These are phyloP conservation scores for Euphydryas editha DNA, from an alignment of 2,888 invertebrate species.

Conservation along the genomic window DNA sequence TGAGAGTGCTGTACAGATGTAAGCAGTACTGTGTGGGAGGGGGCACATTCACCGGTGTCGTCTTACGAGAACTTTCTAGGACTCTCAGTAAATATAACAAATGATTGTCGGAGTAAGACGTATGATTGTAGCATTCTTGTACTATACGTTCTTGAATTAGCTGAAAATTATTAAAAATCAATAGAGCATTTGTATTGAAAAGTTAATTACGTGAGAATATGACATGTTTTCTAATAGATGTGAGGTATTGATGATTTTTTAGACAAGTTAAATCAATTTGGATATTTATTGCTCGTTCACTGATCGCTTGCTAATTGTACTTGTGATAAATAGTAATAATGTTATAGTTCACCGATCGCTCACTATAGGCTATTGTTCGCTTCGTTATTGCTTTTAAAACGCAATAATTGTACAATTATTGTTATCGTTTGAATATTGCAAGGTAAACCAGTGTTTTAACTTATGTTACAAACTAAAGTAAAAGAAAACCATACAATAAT, in stretches of 20 bases:
- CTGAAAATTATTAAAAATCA: constrained; percentile 46
- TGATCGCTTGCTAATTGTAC: too few species aligned
- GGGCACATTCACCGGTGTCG: constrained; percentile 51
- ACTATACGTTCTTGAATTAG: constrained; percentile 66
- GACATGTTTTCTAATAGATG: background rate
- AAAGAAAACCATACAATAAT: background rate
- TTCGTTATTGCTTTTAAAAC: too few species aligned
- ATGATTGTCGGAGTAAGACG: constrained; percentile 44
- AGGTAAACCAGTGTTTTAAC: background rate
- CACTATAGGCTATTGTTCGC: too few species aligned
- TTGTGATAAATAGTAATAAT: too few species aligned
- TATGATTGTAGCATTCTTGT: constrained; percentile 58
- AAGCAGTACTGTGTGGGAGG: constrained; percentile 74
- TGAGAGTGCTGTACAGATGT: constrained; percentile 59
- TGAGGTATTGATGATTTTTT: too few species aligned
- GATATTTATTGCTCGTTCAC: too few species aligned
- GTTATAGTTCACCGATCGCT: too few species aligned
- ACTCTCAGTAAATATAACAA: constrained; percentile 51
- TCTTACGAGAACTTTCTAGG: constrained; percentile 59
- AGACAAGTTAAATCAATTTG: too few species aligned
- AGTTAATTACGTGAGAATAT: background rate
- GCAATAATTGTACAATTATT: too few species aligned
- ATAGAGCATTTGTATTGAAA: background rate
- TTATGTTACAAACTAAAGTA: background rate
- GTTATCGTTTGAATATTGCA: background rate